Evolutionary conservation across 2,797 vertebrate species (phyloP), one percentile per base, ranked within the genome.

Genomic region (Clamator glandarius): DNA sequence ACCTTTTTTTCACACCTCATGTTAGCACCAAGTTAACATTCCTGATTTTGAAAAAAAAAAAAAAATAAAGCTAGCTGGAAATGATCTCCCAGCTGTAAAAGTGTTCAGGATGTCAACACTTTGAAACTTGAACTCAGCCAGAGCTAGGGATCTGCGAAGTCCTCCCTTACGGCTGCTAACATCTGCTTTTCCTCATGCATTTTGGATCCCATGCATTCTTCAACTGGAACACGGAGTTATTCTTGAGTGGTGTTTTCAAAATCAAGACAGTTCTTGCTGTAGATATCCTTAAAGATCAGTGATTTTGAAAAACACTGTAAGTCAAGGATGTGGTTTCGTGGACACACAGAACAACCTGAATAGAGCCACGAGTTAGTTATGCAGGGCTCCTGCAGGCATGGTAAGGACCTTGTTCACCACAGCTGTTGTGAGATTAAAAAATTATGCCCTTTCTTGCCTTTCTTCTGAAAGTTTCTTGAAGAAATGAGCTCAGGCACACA

Each of bases 11-110:
- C 84, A 90, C 67, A 68, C n/a, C 28, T 90, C 59, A 7, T 70
- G 31, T 77, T 87, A 84, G 51, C n/a, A 76, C 18, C 21, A 89
- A 59, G 63, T 79, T 90, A 94, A 94, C 78, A 95, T 89, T 31
- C 50, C 20, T 59, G 72, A 48, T 73, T 92, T 62, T 63, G 29
- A n/a, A n/a, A n/a, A n/a, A n/a, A 67, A 79, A 90, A 73, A 62
- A 36, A 62, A 46, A 79, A 11, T 62, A 35, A 63, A 89, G 7
- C 51, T 69, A 55, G 25, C 25, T 84, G 52, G 54, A 87, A 83
- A 67, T 42, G 4, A 46, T 58, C 61, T 84, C 15, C 8, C 39
- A 69, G 16, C n/a, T 87, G 42, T 67, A 39, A 87, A 77, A 73
- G 48, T 29, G 7, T 25, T 79, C 39, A 41, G 20, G 28, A n/a